Conservation (phyloP, 2,888 invertebrate species). For the Amphimallon solstitiale region DNA sequence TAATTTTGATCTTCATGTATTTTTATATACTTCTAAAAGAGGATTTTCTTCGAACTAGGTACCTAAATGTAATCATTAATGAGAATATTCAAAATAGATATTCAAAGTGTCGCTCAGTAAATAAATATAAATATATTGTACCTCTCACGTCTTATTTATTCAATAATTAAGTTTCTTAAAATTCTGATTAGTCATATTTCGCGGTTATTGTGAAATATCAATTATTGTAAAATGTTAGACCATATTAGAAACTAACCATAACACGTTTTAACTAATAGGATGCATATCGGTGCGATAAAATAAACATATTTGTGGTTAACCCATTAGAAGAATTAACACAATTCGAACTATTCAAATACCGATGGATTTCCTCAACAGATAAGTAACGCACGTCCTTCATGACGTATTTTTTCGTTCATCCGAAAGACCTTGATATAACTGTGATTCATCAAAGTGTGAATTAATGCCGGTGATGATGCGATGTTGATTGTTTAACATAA, state of each 20-base stretch:
- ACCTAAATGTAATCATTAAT: no score
- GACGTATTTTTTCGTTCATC: background rate
- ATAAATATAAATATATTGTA: no score
- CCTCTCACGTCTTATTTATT: no score
- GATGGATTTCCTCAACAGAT: slow-evolving; percentile 8
- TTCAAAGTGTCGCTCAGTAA: no score
- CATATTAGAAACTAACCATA: background rate
- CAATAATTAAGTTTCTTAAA: background rate
- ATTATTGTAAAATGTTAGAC: no score
- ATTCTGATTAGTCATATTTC: background rate
- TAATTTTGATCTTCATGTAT: no score
- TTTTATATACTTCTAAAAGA: no score
- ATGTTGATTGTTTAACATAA: slow-evolving; percentile 3
- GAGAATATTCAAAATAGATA: no score
- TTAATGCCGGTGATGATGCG: background rate
- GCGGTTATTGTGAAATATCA: background rate
- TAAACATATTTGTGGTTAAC: slow-evolving; percentile 4
- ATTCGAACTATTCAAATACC: background rate
- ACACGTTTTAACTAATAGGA: background rate
- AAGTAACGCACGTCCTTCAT: background rate
- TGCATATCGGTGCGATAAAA: background rate
- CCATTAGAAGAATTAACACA: background rate
- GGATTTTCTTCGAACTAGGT: no score
- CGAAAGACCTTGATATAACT: background rate
- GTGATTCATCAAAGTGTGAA: slow-evolving; percentile 6